Conservation (phyloP, 2,113 vertebrate species). For the Hypanus sabinus region DNA sequence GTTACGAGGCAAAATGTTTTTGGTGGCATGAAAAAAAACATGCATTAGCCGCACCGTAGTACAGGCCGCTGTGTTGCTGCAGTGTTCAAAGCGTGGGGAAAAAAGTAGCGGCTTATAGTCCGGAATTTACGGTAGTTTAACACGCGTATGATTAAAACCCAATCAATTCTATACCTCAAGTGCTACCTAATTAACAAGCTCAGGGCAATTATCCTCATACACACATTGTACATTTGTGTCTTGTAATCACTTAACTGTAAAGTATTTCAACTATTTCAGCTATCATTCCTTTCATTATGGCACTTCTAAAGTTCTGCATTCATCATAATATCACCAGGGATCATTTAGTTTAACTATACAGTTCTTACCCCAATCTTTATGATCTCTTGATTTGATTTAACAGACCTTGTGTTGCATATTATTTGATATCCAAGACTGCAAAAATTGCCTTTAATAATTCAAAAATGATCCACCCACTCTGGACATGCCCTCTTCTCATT, state of each 20-base stretch:
- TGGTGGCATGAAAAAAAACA: too few species aligned
- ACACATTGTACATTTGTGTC: background rate
- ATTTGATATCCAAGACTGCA: background rate
- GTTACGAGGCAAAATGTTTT: too few species aligned
- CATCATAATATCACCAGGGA: background rate
- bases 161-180: background rate
- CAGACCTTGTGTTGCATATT: background rate
- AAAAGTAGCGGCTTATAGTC: too few species aligned
- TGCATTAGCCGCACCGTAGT: too few species aligned
- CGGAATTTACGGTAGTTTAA: too few species aligned
- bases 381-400: background rate
- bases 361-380: background rate
- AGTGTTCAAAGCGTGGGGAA: too few species aligned
- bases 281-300: background rate
- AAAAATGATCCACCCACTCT: too few species aligned
- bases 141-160: background rate
- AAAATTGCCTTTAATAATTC: background rate
- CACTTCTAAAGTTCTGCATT: background rate
- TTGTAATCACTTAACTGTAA: constrained; percentile 5
- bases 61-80: too few species aligned
- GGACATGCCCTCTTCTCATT: too few species aligned
- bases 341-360: background rate
- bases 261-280: background rate
- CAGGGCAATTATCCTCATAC: background rate
- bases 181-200: background rate